phyloP scores from a whole-genome alignment of 2,888 invertebrate species.

The Cephonodes hylas region DNA sequence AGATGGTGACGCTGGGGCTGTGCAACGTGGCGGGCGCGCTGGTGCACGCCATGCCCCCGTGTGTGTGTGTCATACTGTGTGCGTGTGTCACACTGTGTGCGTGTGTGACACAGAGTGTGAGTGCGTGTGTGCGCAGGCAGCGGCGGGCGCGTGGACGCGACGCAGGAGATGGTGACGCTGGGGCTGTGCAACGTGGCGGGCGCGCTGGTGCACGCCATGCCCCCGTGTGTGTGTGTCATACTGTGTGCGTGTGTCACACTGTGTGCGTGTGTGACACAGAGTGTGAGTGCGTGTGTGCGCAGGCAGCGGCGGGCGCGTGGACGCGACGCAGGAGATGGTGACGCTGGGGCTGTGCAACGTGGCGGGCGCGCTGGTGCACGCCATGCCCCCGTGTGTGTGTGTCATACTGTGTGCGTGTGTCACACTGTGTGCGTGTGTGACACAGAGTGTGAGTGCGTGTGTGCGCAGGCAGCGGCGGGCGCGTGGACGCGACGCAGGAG shows the following conservation, averaged over 20 bases:
- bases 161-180: conserved; percentile 95
- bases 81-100: not conserved
- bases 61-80: conserved; percentile 56
- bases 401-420: not conserved
- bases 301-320: conserved; percentile 86
- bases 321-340: conserved; percentile 96
- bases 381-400: conserved; percentile 89
- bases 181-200: conserved; percentile 91
- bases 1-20: conserved; percentile 92
- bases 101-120: not conserved
- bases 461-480: conserved; percentile 82
- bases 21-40: conserved; percentile 92
- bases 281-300: conserved; percentile 20
- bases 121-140: conserved; percentile 70
- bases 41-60: conserved; percentile 92
- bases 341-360: conserved; percentile 91
- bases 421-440: not conserved
- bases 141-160: conserved; percentile 88
- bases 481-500: conserved; percentile 94
- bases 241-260: not conserved
- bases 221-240: conserved; percentile 82
- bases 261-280: not conserved
- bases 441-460: not conserved
- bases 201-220: conserved; percentile 92
- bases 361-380: conserved; percentile 89